Conservation (phyloP, 2,797 vertebrate species). For the Sus cebifrons region DNA sequence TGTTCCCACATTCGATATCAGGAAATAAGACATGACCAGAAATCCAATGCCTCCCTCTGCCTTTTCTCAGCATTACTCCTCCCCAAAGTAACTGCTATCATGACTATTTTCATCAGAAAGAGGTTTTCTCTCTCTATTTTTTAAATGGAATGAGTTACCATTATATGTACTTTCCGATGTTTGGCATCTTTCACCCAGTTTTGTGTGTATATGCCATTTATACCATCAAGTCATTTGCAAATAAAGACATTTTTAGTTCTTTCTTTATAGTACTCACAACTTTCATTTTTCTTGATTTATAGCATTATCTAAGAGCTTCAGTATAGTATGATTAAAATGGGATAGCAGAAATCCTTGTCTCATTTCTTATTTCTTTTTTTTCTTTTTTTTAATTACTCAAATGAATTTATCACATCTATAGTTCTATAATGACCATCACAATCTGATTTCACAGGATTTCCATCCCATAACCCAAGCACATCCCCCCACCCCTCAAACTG, state of each 20-base stretch:
- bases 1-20: neutral
- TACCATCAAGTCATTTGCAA: neutral
- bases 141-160: neutral
- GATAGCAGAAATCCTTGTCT: neutral
- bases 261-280: neutral
- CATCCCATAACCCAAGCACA: too few species aligned
- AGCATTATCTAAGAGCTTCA: neutral
- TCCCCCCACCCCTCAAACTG: too few species aligned
- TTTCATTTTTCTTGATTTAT: slow-evolving; percentile 54
- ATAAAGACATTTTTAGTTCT: neutral
- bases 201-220: neutral
- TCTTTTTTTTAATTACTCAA: too few species aligned
- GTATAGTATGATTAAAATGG: neutral
- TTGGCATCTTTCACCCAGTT: neutral
- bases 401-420: too few species aligned
- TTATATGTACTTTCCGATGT: neutral
- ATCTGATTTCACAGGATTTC: too few species aligned
- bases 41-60: neutral
- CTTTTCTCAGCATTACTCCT: neutral
- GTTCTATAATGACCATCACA: too few species aligned
- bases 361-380: too few species aligned
- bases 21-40: neutral
- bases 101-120: neutral
- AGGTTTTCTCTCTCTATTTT: neutral
- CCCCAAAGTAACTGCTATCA: neutral